A percentile compares a stretch with the other conserved stretches of the same genome.
phyloP scores from a whole-genome alignment of 2,888 invertebrate genomes.

The Ethmia dodecea region DNA sequence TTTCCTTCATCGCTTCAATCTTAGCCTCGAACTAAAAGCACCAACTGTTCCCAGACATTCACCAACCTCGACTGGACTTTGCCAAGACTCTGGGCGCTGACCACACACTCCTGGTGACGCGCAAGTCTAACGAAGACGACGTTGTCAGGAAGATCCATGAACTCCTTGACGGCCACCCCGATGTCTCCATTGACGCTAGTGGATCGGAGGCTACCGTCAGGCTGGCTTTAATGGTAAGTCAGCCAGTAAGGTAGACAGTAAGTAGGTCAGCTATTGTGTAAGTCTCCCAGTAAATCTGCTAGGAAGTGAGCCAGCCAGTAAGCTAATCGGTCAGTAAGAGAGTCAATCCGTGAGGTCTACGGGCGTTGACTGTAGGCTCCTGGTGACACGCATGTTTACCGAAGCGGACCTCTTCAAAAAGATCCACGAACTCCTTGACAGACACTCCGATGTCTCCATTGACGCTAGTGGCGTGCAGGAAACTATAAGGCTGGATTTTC shows the following conservation, averaged over 20 bases:
- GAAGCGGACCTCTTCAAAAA: conserved; percentile 78
- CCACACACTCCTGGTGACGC: conserved; percentile 77
- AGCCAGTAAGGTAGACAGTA: no score
- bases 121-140: conserved; percentile 75
- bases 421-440: conserved; percentile 79
- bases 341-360: no score
- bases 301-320: no score
- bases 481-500: conserved; percentile 84
- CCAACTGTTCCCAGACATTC: conserved; percentile 80
- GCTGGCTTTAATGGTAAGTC: conserved; percentile 75
- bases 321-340: no score
- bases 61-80: conserved; percentile 82
- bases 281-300: no score
- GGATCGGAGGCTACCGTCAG: conserved; percentile 89
- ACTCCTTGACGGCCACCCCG: conserved; percentile 80
- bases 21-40: no score
- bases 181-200: conserved; percentile 91
- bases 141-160: conserved; percentile 77
- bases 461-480: conserved; percentile 93
- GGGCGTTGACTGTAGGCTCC: conserved; percentile 85
- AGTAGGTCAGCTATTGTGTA: no score
- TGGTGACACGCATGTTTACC: conserved; percentile 71
- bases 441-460: conserved; percentile 84
- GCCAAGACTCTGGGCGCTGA: conserved; percentile 90
- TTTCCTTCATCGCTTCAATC: no score